Conservation (phyloP, 2,888 invertebrate genomes). For the Coenonympha arcania region DNA sequence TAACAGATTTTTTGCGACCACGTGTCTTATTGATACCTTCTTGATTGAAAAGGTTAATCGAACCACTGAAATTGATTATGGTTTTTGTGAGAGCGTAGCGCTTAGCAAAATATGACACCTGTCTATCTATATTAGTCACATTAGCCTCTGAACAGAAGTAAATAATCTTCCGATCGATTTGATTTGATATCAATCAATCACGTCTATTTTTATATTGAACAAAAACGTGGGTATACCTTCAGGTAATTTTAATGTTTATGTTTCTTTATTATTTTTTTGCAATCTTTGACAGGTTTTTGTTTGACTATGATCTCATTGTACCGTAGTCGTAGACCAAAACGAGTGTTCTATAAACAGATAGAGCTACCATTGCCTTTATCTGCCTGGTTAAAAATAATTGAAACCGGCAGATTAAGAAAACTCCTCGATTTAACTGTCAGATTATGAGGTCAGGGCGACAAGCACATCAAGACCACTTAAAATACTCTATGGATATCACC, state of each 20-base stretch:
- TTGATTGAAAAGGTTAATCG: conserved; percentile 1
- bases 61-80: not conserved
- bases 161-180: not conserved
- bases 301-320: not conserved
- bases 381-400: too few relatives aligned
- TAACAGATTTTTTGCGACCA: not conserved
- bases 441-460: too few relatives aligned
- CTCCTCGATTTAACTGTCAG: too few relatives aligned
- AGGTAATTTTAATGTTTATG: not conserved
- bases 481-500: too few relatives aligned
- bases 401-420: too few relatives aligned
- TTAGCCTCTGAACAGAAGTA: not conserved
- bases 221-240: not conserved
- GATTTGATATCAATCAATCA: not conserved
- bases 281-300: not conserved
- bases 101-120: conserved; percentile 1
- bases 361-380: too few relatives aligned
- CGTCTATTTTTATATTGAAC: not conserved
- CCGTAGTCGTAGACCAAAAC: too few relatives aligned
- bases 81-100: not conserved
- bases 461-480: too few relatives aligned
- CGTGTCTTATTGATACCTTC: not conserved
- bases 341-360: too few relatives aligned
- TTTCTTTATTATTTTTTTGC: not conserved
- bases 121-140: not conserved